These are phyloP conservation scores for Hybos culiciformis DNA, from an alignment of 2,888 invertebrate species.

Conservation along the genomic window DNA sequence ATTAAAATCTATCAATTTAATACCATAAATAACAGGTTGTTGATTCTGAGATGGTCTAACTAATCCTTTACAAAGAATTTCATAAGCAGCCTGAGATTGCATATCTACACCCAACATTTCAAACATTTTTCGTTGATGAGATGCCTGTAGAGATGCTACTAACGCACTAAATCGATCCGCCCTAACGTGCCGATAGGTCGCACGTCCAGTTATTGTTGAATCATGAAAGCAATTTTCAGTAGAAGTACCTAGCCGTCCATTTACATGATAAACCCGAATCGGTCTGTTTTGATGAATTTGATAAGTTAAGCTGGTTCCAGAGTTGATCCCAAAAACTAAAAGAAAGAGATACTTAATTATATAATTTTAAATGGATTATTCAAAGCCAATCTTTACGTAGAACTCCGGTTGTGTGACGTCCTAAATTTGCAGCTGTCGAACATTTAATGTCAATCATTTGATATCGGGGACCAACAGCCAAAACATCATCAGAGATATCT, in stretches of 20 bases:
- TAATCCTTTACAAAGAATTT: slow-evolving; percentile 69
- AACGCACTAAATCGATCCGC: slow-evolving; percentile 55
- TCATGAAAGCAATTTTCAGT: slow-evolving; percentile 59
- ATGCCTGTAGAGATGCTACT: slow-evolving; percentile 66
- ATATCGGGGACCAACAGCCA: slow-evolving; percentile 65
- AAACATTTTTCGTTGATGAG: slow-evolving; percentile 77
- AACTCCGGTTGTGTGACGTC: slow-evolving; percentile 57
- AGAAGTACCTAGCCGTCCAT: slow-evolving; percentile 60
- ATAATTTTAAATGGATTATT: not conserved
- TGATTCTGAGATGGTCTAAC: slow-evolving; percentile 58
- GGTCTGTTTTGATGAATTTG: slow-evolving; percentile 46
- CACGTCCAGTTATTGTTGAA: slow-evolving; percentile 55
- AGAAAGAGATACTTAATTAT: slow-evolving; percentile 11
- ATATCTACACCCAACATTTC: slow-evolving; percentile 65
- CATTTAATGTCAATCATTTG: slow-evolving; percentile 51
- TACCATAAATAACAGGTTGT: slow-evolving; percentile 68
- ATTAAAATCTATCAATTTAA: slow-evolving; percentile 69
- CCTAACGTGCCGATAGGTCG: slow-evolving; percentile 57
- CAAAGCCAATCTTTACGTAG: slow-evolving; percentile 42
- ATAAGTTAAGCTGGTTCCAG: slow-evolving; percentile 43
- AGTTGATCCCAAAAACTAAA: slow-evolving; percentile 60
- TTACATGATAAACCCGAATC: slow-evolving; percentile 57
- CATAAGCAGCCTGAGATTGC: slow-evolving; percentile 79
- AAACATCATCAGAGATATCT: slow-evolving; percentile 59
- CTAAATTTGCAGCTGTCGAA: slow-evolving; percentile 45